These are phyloP conservation scores for Tetraodon nigroviridis DNA, from an alignment of 2,113 vertebrate species.

Conservation along the genomic window DNA sequence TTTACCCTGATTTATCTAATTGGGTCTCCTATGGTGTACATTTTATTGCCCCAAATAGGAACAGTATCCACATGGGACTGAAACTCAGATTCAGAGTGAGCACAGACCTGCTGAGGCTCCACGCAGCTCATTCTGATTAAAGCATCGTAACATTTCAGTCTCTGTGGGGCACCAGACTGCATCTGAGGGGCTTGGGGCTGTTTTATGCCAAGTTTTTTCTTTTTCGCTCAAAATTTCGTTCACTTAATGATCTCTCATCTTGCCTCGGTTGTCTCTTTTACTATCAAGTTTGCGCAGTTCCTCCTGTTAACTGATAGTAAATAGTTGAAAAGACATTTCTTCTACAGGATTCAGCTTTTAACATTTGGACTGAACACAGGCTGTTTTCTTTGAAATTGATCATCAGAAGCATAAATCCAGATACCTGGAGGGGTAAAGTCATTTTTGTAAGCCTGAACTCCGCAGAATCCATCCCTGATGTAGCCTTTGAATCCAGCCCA, in stretches of 20 bases:
- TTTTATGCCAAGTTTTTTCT: not conserved
- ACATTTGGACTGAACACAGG: too few relatives aligned
- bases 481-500: not conserved
- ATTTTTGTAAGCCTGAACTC: too few relatives aligned
- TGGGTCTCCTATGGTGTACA: slow-evolving; percentile 7
- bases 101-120: slow-evolving; percentile 9
- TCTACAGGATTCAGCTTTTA: too few relatives aligned
- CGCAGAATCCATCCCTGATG: not conserved
- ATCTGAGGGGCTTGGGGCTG: slow-evolving; percentile 2
- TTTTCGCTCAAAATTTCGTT: not conserved
- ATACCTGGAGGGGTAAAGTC: too few relatives aligned
- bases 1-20: slow-evolving; percentile 23
- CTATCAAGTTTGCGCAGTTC: too few relatives aligned
- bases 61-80: slow-evolving; percentile 11
- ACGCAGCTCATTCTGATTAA: slow-evolving; percentile 22
- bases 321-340: too few relatives aligned
- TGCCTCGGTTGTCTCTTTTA: too few relatives aligned
- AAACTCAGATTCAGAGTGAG: slow-evolving; percentile 2
- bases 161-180: slow-evolving; percentile 18
- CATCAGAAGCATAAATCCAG: too few relatives aligned
- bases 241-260: too few relatives aligned
- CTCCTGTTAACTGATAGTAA: too few relatives aligned
- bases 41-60: slow-evolving; percentile 10
- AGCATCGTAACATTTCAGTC: slow-evolving; percentile 11
- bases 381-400: too few relatives aligned